These are phyloP conservation scores for Subacronicta megacephala DNA, from an alignment of 2,888 invertebrate species.

Conservation along the genomic window DNA sequence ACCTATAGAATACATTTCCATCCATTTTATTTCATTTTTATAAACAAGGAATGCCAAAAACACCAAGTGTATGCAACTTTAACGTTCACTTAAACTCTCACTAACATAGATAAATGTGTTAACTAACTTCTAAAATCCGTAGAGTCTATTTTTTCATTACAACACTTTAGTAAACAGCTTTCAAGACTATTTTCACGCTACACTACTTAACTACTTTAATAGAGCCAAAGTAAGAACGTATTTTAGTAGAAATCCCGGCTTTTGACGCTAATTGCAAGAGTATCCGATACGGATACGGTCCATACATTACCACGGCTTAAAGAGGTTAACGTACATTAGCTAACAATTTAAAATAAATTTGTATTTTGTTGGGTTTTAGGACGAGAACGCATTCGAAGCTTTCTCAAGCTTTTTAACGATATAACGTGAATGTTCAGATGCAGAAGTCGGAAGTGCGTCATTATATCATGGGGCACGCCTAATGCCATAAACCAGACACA, in stretches of 20 bases:
- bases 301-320: constrained; percentile 29
- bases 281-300: constrained; percentile 35
- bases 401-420: too few species aligned
- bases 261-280: constrained; percentile 41
- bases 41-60: too few species aligned
- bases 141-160: constrained; percentile 46
- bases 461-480: too few species aligned
- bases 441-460: too few species aligned
- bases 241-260: constrained; percentile 27
- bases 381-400: too few species aligned
- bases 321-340: constrained; percentile 32
- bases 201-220: constrained; percentile 10
- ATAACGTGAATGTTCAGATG: too few species aligned
- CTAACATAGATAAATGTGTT: constrained; percentile 31
- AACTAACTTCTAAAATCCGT: constrained; percentile 29
- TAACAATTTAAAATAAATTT: constrained; percentile 16
- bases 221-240: constrained; percentile 24
- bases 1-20: too few species aligned
- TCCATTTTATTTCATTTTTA: too few species aligned
- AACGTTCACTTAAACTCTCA: background rate
- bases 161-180: constrained; percentile 35
- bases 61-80: background rate
- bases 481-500: too few species aligned
- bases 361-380: background rate
- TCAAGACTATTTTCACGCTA: constrained; percentile 32